Base-by-base conservation (phyloP, 2,888 invertebrate species). In the Agrotis clavis region DNA sequence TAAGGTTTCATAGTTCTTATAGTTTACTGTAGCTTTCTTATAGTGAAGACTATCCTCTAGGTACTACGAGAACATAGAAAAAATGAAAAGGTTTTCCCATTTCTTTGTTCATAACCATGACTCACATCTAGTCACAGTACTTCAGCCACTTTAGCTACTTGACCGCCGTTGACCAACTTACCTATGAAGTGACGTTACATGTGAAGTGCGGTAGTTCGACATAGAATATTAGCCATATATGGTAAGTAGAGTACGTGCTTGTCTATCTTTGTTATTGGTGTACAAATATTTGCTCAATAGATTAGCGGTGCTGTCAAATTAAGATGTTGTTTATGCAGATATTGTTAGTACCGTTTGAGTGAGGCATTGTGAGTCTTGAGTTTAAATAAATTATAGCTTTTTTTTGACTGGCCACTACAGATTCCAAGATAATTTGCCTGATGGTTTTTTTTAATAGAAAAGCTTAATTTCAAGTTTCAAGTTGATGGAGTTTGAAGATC, bases 151-250 rank as follows among this genome's bases (percentile, higher is more conserved):
- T 47, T 41, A 41, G 41, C 2, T 11, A 41, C 63, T 64, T 69
- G 64, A 35, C 45, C 54, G 4, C 47, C 57, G 77, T 69, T 56
- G 68, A 53, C 76, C 63, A 25, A 14, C 41, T 60, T 41, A 48
- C 47, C 25, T n/a, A n/a, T n/a, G n/a, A n/a, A n/a, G n/a, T n/a
- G 69, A 61, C 81, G 65, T 35, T 81, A 65, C 81, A 81, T 70
- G 16, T 81, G 51, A 68, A 78, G 77, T 77, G 77, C 25, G 19
- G 47, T 57, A 54, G 48, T 53, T 74, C 21, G 25, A 16, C 25
- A 47, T 53, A 51, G 19, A 64, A 48, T 59, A 57, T 57, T 57
- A 57, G 57, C 35, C 57, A 35, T 72, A 61, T 68, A 48, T 56
- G 21, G 18, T 60, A 57, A 57, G 60, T 25, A 21, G 30, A 41